A percentile compares a stretch with the other conserved stretches of the same genome.
These are phyloP conservation scores for Musca vetustissima DNA, from an alignment of 1,140 invertebrate species.

Conservation along the genomic window DNA sequence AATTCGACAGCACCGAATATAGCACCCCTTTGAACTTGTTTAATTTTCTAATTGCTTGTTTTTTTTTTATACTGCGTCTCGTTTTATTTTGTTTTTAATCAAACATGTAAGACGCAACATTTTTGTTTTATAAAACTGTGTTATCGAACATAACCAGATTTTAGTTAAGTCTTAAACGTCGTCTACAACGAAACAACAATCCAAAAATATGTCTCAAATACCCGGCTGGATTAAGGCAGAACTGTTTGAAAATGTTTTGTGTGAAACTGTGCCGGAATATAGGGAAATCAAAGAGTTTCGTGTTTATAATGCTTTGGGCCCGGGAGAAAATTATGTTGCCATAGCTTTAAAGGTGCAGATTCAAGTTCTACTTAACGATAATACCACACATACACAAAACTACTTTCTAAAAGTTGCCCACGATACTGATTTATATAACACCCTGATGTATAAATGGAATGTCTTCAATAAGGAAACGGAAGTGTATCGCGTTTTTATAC, in stretches of 20 bases:
- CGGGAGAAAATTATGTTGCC: constrained; percentile 17
- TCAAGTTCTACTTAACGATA: constrained; percentile 1
- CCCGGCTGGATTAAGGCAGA: background rate
- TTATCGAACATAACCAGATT: too few relatives aligned
- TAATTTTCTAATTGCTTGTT: too few relatives aligned
- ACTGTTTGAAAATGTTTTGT: constrained; percentile 3
- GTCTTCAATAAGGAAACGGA: constrained; percentile 40
- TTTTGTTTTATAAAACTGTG: too few relatives aligned
- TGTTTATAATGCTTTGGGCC: background rate
- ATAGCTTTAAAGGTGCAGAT: background rate
- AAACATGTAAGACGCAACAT: too few relatives aligned
- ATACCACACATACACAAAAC: constrained; percentile 4
- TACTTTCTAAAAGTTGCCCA: constrained; percentile 46
- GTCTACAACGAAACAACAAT: too few relatives aligned
- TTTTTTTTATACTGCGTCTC: too few relatives aligned
- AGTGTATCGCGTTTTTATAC: constrained; percentile 41
- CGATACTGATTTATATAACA: constrained; percentile 34
- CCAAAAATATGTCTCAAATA: background rate
- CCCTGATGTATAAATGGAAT: constrained; percentile 36
- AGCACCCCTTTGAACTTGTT: too few relatives aligned
- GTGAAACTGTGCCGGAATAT: background rate
- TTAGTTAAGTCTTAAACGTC: too few relatives aligned
- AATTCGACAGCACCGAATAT: too few relatives aligned
- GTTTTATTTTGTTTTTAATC: too few relatives aligned
- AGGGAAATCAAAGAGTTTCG: constrained; percentile 2